A percentile compares a stretch with the other conserved stretches of the same genome.
These are phyloP conservation scores for Gnatocerus cornutus DNA, from an alignment of 2,888 invertebrate species.

Conservation along the genomic window DNA sequence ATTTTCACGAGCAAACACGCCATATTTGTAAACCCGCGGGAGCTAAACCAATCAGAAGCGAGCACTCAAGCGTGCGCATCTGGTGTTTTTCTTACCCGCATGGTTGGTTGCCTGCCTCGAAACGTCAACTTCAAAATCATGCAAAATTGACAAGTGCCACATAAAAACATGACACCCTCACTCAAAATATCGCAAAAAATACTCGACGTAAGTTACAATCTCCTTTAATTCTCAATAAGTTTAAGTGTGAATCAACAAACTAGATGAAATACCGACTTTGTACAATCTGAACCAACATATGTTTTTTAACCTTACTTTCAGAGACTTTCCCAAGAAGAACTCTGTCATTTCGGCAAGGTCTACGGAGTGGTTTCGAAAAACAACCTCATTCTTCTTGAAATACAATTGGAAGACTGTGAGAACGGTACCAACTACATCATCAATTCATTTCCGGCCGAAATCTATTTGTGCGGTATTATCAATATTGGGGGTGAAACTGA, in stretches of 20 bases:
- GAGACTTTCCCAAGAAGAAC: conserved; percentile 77
- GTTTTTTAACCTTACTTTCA: conserved; percentile 67
- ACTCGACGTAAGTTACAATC: conserved; percentile 76
- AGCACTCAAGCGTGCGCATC: too few relatives aligned
- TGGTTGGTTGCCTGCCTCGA: conserved; percentile 18
- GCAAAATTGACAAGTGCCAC: conserved; percentile 45
- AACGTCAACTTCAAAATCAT: conserved; percentile 28
- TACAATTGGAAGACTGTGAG: conserved; percentile 78
- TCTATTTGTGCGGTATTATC: conserved; percentile 85
- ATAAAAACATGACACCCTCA: conserved; percentile 81
- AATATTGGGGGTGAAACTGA: conserved; percentile 78
- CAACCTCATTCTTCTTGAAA: conserved; percentile 79
- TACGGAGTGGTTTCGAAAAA: conserved; percentile 85
- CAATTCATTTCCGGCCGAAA: conserved; percentile 82
- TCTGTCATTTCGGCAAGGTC: conserved; percentile 80
- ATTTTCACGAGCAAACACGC: too few relatives aligned
- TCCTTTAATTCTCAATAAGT: neutral
- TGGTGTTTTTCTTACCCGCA: too few relatives aligned
- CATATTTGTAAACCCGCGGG: too few relatives aligned
- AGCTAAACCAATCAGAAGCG: too few relatives aligned
- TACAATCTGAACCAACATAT: conserved; percentile 17
- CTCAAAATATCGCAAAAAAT: conserved; percentile 82
- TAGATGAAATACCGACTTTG: too few relatives aligned
- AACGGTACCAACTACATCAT: conserved; percentile 67
- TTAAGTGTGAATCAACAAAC: too few relatives aligned